These are phyloP conservation scores for Engystomops pustulosus DNA, from an alignment of 2,113 vertebrate genomes.

Conservation along the genomic window DNA sequence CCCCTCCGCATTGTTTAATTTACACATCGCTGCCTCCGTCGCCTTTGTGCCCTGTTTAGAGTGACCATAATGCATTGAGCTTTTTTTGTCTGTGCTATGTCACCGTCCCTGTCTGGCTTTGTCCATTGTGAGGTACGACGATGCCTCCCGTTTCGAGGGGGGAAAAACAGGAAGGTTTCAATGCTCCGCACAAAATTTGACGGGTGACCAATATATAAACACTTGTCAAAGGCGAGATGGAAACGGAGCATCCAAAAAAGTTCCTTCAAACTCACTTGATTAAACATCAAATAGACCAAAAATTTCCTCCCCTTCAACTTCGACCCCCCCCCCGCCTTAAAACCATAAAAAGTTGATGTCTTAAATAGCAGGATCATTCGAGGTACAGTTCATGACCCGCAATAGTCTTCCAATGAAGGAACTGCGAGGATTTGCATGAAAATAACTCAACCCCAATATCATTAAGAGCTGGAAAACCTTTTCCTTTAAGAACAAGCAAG, in stretches of 20 bases:
- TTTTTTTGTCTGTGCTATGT: slow-evolving; percentile 93
- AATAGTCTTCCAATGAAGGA: slow-evolving; percentile 1
- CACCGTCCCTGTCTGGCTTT: slow-evolving; percentile 88
- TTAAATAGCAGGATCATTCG: not conserved
- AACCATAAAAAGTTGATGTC: not conserved
- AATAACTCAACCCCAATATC: slow-evolving; percentile 27
- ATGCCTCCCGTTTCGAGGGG: not conserved
- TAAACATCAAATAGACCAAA: not conserved
- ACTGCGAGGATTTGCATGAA: slow-evolving; percentile 44
- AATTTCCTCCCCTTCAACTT: not conserved
- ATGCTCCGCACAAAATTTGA: slow-evolving; percentile 62
- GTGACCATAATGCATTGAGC: slow-evolving; percentile 86
- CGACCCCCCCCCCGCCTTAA: too few species aligned
- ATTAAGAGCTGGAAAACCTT: not conserved
- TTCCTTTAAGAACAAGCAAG: slow-evolving; percentile 69
- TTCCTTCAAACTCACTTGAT: too few species aligned
- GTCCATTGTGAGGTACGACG: slow-evolving; percentile 81
- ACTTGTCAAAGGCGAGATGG: not conserved
- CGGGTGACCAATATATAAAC: slow-evolving; percentile 3
- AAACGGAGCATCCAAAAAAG: not conserved
- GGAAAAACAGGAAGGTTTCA: slow-evolving; percentile 73
- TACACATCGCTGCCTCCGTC: slow-evolving; percentile 94
- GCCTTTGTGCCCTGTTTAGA: slow-evolving; percentile 88
- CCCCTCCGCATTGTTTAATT: slow-evolving; percentile 88
- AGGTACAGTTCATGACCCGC: not conserved